Evolutionary conservation across 2,888 invertebrate species (phyloP), one percentile per base, ranked within the genome.

Genomic region (Abrostola triplasia): DNA sequence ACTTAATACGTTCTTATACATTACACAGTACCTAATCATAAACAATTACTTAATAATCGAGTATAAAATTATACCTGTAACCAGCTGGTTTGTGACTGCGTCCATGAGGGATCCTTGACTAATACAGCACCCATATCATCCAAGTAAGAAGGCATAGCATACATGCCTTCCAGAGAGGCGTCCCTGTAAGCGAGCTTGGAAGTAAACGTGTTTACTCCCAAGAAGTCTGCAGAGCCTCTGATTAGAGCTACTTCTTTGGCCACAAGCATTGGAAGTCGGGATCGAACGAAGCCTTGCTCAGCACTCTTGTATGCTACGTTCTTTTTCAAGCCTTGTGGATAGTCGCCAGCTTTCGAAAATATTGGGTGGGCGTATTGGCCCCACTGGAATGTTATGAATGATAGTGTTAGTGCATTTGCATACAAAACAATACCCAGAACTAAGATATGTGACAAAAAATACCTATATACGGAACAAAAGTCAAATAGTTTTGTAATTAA

Each of bases 181-280:
- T 88, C 88, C 70, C 86, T 83, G 63, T 92, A 90, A 0, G 92
- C 91, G 70, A 95, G 58, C 67, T 87, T 89, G 0, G 95, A 91
- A 0, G 96, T 95, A 84, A 96, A 97, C 62, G 96, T 94, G 80
- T 97, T 97, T 6, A 97, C 75, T 0, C 96, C 97, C 38, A 97
- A 90, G 85, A 96, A 97, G 83, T 97, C 97, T 0, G 96, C 93
- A 5, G 96, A 95, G 4, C 95, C 96, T 36, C 90, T 92, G 50
- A 97, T 95, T 35, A 91, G 85, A 40, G 89, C 83, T 5, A 96
- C 94, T 91, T 97, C 97, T 11, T 93, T 89, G 0, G 85, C 67
- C 0, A 95, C 93, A 37, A 96, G 95, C 64, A 84, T 86, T 0
- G 96, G 96, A 5, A 97, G 87, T 11, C 96, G 95, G 0, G 96